Evolutionary conservation across 2,113 vertebrate species (phyloP), one percentile per base, ranked within the genome.

Genomic region (Centropus bengalensis): DNA sequence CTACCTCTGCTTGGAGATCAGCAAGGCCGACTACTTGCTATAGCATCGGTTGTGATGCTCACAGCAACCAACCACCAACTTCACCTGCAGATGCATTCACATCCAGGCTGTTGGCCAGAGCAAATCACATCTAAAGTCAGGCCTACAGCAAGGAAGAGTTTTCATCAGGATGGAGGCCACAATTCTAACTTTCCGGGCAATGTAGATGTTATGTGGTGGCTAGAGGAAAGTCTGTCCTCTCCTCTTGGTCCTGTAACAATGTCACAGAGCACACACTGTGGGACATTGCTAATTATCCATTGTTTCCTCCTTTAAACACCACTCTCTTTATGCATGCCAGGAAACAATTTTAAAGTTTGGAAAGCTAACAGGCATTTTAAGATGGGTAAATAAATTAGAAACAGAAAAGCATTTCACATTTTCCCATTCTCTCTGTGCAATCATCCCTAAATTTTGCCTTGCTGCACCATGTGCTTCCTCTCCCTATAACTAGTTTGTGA

Each of bases 301-400:
- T 92, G 92, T 92, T 96, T 82, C 69, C 36, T 92, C 60, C 74
- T 70, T 86, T 67, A 94, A 93, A 79, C 23, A 64, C 40, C 86
- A 82, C 27, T 56, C 38, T 71, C 33, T 80, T 52, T 63, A 75
- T 23, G 76, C 52, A 38, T 54, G 49, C 88, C 85, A 95, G 89
- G 64, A 90, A 93, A 75, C 28, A 90, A 32, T 78, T 60, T 75
- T 51, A 32, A 93, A 81, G 40, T 67, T 88, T 84, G 82, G 60
- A 96, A 91, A 88, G 66, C 73, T 52, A 94, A 62, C 27, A 40
- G 75, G 77, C 78, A 67, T 77, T 94, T 93, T 86, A 93, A 82
- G 64, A 86, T 0, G 69, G 40, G 59, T 40, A 77, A 81, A 77
- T 71, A 92, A 94, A 90, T 91, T 49, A 88, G 85, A 95, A 95